Base-by-base conservation (phyloP, 2,113 vertebrate species). In the Ibidorhyncha struthersii region DNA sequence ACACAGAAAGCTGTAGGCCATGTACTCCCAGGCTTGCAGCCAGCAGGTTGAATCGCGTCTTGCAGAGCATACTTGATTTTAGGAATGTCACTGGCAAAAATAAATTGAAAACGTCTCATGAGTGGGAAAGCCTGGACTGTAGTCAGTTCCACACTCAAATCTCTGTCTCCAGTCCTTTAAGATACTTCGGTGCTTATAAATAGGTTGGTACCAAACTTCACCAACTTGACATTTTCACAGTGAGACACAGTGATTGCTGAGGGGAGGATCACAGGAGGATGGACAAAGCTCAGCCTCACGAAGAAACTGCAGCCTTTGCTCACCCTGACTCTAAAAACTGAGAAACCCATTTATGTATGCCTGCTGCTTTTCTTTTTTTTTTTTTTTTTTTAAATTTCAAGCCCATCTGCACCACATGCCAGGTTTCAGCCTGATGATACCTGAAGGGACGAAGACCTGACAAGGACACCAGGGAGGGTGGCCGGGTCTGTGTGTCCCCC, bases 141-240 rank as follows among this genome's bases (percentile, higher is more conserved):
- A 12, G 41, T 71, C 38, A 74, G 32, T 23, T 73, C 8, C 61
- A 52, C 0, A 1, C 14, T 56, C 36, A 56, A 74, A 70, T 38
- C 52, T 43, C 47, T 55, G 7, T 29, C 71, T 74, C 30, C 9
- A 41, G 47, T 59, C 38, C 16, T 72, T 50, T 67, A 63, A 58
- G 41, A 36, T 17, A 72, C 10, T 86, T 76, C 10, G 4, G 40
- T 32, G 53, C 91, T 52, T 38, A 41, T 14, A 63, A 63, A 59
- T 6, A 86, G 15, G 23, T n/a, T 72, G 41, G 61, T 15, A 59
- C 62, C 67, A 76, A 41, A 94, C 36, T 19, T 74, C 41, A 82
- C 30, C 19, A 69, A 40, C 18, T 23, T 45, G 14, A 10, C 8
- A 4, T 29, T 61, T 79, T 55, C 43, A 45, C 0, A 0, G 10